These are phyloP conservation scores for Crocuta crocuta DNA, from an alignment of 2,113 vertebrate genomes.

Conservation along the genomic window DNA sequence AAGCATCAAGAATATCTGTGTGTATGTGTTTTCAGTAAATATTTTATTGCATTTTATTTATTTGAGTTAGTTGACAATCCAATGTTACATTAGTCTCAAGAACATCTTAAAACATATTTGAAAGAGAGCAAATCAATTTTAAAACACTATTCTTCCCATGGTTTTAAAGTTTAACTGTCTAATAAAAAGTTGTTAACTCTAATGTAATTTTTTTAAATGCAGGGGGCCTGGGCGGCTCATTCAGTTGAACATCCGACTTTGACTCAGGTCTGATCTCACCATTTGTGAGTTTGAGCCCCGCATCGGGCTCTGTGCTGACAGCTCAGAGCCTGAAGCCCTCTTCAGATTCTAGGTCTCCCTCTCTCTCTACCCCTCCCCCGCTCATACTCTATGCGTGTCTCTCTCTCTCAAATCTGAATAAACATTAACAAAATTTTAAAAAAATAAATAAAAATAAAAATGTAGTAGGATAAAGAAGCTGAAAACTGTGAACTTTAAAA, in stretches of 20 bases:
- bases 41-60: background rate
- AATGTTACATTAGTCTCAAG: background rate
- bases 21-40: background rate
- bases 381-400: too few species aligned
- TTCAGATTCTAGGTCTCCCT: too few species aligned
- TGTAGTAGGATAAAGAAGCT: background rate
- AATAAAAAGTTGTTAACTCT: conserved; percentile 23
- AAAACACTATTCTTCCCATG: conserved; percentile 52
- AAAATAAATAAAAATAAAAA: background rate
- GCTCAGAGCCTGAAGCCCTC: too few species aligned
- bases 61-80: background rate
- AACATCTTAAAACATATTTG: background rate
- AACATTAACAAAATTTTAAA: too few species aligned
- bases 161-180: background rate
- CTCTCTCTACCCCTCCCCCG: too few species aligned
- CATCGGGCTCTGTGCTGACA: too few species aligned
- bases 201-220: background rate
- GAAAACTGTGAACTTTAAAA: conserved; percentile 50
- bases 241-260: too few species aligned
- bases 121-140: conserved; percentile 43
- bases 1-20: background rate
- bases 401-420: too few species aligned
- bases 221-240: too few species aligned
- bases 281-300: too few species aligned
- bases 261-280: too few species aligned